Evolutionary conservation across 2,113 vertebrate genomes (phyloP).

Genomic region (Chaetodon auriga): DNA sequence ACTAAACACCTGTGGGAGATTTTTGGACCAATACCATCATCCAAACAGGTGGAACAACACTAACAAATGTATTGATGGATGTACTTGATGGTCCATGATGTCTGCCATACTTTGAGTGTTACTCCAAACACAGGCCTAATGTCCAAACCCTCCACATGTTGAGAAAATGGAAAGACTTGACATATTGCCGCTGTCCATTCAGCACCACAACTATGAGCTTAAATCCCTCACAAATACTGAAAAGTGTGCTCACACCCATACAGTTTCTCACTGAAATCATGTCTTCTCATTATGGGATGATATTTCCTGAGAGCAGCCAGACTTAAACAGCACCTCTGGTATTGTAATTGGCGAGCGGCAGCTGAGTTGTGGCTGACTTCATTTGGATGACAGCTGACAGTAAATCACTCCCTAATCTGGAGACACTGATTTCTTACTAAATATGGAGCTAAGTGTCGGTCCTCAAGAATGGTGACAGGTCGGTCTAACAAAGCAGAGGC

Average conservation of each 20-base stretch:
- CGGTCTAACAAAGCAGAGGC: constrained; percentile 26
- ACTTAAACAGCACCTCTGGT: constrained; percentile 40
- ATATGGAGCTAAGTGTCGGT: constrained; percentile 18
- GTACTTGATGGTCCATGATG: too few relatives aligned
- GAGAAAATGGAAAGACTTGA: too few relatives aligned
- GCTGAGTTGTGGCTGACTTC: constrained; percentile 46
- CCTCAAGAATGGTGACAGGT: constrained; percentile 29
- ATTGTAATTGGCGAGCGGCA: constrained; percentile 33
- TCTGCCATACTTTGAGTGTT: too few relatives aligned
- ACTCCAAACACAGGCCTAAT: too few relatives aligned
- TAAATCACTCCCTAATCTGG: constrained; percentile 58
- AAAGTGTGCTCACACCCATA: not conserved
- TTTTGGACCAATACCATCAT: too few relatives aligned
- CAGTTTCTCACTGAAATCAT: constrained; percentile 30
- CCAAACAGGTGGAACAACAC: too few relatives aligned
- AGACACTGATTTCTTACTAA: constrained; percentile 48
- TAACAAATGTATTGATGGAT: too few relatives aligned
- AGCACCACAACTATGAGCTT: not conserved
- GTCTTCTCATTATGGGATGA: constrained; percentile 52
- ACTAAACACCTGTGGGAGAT: too few relatives aligned
- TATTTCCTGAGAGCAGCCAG: constrained; percentile 30
- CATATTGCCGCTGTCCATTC: not conserved
- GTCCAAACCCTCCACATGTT: too few relatives aligned
- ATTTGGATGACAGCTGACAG: constrained; percentile 58
- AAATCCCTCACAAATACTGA: not conserved